phyloP scores from a whole-genome alignment of 2,888 invertebrate genomes.

The Epistrophe eligans region DNA sequence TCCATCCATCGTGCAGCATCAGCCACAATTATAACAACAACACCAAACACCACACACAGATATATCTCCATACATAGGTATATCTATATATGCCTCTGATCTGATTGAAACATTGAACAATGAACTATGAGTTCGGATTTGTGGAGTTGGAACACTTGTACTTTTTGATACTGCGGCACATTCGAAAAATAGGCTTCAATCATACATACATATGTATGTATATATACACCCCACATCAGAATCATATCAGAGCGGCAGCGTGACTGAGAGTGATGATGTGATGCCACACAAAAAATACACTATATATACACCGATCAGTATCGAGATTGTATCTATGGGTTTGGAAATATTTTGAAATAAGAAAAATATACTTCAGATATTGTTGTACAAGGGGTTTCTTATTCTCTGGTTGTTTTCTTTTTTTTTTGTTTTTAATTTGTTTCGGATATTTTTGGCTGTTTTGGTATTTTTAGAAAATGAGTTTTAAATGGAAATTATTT shows the following conservation, averaged over 20 bases:
- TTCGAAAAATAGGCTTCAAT: constrained; percentile 51
- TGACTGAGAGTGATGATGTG: constrained; percentile 42
- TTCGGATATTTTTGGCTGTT: constrained; percentile 66
- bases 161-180: constrained; percentile 48
- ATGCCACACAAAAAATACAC: constrained; percentile 52
- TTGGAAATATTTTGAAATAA: constrained; percentile 75
- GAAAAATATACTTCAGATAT: constrained; percentile 64
- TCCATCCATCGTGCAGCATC: constrained; percentile 28
- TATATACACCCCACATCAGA: constrained; percentile 50
- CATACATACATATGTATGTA: too few species aligned
- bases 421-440: constrained; percentile 57
- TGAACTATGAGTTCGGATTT: constrained; percentile 58
- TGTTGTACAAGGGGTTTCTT: constrained; percentile 53
- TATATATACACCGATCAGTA: constrained; percentile 38
- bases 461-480: constrained; percentile 52
- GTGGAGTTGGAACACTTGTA: constrained; percentile 65
- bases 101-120: constrained; percentile 64
- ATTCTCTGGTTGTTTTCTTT: constrained; percentile 41
- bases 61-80: neutral
- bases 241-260: constrained; percentile 35
- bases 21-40: constrained; percentile 2
- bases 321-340: constrained; percentile 54
- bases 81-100: neutral
- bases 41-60: constrained; percentile 37
- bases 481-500: constrained; percentile 64